Percentiles rank a stretch among this genome's conserved stretches.
phyloP scores from a whole-genome alignment of 1,140 invertebrate species.

The Apis cerana region DNA sequence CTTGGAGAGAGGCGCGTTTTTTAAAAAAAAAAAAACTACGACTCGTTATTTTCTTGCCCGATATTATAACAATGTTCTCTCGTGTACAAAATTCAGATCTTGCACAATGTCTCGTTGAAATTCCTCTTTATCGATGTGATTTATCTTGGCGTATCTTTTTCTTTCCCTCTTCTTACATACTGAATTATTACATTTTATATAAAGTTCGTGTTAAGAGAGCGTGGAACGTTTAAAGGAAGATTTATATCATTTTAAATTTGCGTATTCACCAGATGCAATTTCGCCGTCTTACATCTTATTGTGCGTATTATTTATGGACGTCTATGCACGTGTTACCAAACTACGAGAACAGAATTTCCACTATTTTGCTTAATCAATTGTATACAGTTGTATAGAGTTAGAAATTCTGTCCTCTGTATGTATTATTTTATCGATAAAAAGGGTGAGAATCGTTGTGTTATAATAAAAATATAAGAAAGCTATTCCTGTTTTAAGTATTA shows the following conservation, averaged over 20 bases:
- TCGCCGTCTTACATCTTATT: background rate
- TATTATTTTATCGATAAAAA: no score
- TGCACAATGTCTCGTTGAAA: no score
- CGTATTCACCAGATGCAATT: background rate
- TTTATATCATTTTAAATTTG: background rate
- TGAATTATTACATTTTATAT: background rate
- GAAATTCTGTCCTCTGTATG: no score
- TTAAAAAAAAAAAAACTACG: background rate
- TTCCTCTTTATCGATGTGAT: no score
- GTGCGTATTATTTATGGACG: background rate
- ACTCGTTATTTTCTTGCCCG: slow-evolving; percentile 15
- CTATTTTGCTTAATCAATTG: background rate
- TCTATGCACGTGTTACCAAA: background rate
- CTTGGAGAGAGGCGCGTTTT: background rate
- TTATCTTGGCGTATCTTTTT: background rate
- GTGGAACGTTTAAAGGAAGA: background rate
- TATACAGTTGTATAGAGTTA: no score
- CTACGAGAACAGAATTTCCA: background rate
- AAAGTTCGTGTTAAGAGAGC: background rate
- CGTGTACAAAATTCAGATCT: no score
- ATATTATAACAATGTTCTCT: slow-evolving; percentile 11
- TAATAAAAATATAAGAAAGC: no score
- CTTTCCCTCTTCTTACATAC: background rate
- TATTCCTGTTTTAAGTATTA: no score
- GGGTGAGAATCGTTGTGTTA: no score